Conservation (phyloP, 2,797 vertebrate species). For the Hippocampus kuda region DNA sequence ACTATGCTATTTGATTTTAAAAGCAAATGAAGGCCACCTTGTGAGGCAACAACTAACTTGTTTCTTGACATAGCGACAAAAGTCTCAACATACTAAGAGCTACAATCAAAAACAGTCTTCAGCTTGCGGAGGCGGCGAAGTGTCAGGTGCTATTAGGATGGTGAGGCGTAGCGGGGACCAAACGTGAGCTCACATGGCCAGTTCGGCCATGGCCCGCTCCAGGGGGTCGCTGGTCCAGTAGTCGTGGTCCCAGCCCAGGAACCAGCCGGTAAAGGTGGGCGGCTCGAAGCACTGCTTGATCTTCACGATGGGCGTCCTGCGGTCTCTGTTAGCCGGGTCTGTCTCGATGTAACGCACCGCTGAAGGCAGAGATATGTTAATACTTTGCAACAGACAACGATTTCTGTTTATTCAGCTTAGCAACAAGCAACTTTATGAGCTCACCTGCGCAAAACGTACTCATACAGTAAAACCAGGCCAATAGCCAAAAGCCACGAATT, state of each 20-base stretch:
- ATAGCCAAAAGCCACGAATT: not conserved
- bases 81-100: not conserved
- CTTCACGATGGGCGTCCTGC: conserved; percentile 76
- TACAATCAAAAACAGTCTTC: not conserved
- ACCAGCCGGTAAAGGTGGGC: conserved; percentile 94
- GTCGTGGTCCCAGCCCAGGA: conserved; percentile 90
- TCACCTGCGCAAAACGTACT: not conserved
- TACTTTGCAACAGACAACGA: not conserved
- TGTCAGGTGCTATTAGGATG: conserved; percentile 22
- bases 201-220: conserved; percentile 81
- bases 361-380: conserved; percentile 35
- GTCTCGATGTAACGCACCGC: conserved; percentile 86
- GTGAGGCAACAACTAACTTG: not conserved
- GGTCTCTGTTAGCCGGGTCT: conserved; percentile 82
- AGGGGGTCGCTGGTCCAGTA: conserved; percentile 90
- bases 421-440: not conserved
- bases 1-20: not conserved
- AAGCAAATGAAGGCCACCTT: not conserved
- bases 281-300: conserved; percentile 88
- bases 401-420: not conserved
- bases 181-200: conserved; percentile 65
- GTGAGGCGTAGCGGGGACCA: not conserved
- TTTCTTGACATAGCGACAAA: not conserved
- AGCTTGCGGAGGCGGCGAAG: not conserved
- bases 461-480: not conserved